Conservation (phyloP, 2,888 invertebrate genomes). For the Rhodophaea formosa region DNA sequence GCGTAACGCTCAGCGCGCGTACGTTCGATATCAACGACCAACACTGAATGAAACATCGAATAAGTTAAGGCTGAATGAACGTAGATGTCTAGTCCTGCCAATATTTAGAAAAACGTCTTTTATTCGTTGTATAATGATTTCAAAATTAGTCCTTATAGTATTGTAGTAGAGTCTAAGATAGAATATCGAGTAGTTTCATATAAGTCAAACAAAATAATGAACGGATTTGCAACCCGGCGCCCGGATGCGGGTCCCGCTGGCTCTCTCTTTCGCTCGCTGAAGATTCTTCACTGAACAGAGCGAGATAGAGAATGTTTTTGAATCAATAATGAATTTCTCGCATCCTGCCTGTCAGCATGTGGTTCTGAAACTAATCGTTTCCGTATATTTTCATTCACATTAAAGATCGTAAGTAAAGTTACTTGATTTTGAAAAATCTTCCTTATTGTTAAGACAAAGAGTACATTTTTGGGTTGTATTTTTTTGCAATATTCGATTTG, state of each 20-base stretch:
- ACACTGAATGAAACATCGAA: constrained; percentile 27
- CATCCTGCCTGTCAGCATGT: constrained; percentile 76
- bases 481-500: constrained; percentile 29
- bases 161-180: not conserved
- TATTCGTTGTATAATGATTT: not conserved
- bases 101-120: not conserved
- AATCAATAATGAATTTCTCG: constrained; percentile 71
- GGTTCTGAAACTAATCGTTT: constrained; percentile 76
- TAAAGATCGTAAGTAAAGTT: constrained; percentile 34
- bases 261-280: constrained; percentile 34
- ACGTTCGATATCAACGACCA: not conserved
- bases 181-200: fast-evolving
- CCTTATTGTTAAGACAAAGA: not conserved
- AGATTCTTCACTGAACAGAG: constrained; percentile 27
- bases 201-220: not conserved
- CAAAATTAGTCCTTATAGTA: not conserved
- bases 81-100: constrained; percentile 18
- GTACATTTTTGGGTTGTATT: constrained; percentile 23
- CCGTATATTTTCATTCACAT: constrained; percentile 41
- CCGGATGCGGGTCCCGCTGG: constrained; percentile 48
- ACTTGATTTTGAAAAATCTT: constrained; percentile 20
- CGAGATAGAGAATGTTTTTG: constrained; percentile 49
- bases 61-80: constrained; percentile 30
- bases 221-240: constrained; percentile 48
- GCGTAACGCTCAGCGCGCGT: not conserved